Evolutionary conservation across 2,113 vertebrate species (phyloP).

Genomic region (Dendrocopos noguchii): DNA sequence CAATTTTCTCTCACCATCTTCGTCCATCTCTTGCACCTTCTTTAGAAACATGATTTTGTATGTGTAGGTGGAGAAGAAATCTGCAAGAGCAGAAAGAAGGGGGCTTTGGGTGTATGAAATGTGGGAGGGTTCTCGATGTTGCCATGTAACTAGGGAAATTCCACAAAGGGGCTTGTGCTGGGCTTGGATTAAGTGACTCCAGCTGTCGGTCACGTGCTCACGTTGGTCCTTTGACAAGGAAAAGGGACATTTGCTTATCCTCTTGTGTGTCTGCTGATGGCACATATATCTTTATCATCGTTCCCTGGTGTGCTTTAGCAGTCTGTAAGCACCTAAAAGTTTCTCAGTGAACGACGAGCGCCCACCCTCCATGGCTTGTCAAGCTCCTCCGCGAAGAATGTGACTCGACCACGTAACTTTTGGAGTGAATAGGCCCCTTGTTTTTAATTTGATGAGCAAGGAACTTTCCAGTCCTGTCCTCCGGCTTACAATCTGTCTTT

Average conservation of each 20-base stretch:
- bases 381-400: conserved; percentile 65
- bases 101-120: conserved; percentile 32
- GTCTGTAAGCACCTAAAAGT: background rate
- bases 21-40: background rate
- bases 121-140: conserved; percentile 5
- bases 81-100: background rate
- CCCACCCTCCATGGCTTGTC: background rate
- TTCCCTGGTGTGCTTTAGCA: background rate
- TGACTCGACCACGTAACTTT: conserved; percentile 64
- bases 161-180: background rate
- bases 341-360: conserved; percentile 19
- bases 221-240: background rate
- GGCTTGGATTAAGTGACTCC: conserved; percentile 46
- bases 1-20: background rate
- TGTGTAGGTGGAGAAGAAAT: background rate
- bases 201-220: conserved; percentile 36
- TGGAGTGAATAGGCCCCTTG: conserved; percentile 77
- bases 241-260: conserved; percentile 2
- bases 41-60: conserved; percentile 7
- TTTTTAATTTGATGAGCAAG: conserved; percentile 79
- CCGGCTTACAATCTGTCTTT: conserved; percentile 76
- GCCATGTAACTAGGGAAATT: conserved; percentile 42
- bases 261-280: background rate
- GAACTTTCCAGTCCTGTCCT: conserved; percentile 76
- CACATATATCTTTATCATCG: background rate